Percentiles rank a stretch among this genome's conserved stretches.
These are phyloP conservation scores for Psix sp. DNA, from an alignment of 1,140 invertebrate species.

Conservation along the genomic window DNA sequence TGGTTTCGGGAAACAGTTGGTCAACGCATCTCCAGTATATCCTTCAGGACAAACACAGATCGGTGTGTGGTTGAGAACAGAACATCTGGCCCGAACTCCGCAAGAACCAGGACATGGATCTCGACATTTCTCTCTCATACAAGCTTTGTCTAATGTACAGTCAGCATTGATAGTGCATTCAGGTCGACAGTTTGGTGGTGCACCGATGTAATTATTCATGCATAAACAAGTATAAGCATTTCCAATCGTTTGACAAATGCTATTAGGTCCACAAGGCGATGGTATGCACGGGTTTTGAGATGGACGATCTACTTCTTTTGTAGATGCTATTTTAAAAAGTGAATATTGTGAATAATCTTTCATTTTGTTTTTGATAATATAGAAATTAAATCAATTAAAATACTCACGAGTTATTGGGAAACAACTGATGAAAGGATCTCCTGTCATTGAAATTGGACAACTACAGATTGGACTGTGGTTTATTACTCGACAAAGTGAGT, in stretches of 20 bases:
- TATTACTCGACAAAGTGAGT: constrained; percentile 86
- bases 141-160: constrained; percentile 81
- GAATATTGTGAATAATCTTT: neutral
- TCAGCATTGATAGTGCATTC: constrained; percentile 82
- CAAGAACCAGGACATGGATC: constrained; percentile 82
- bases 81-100: constrained; percentile 81
- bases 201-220: constrained; percentile 79
- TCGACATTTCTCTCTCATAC: constrained; percentile 82
- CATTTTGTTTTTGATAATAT: constrained; percentile 1
- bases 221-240: constrained; percentile 81
- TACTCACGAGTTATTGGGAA: constrained; percentile 53
- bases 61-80: constrained; percentile 83
- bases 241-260: constrained; percentile 80
- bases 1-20: constrained; percentile 77
- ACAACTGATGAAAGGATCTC: constrained; percentile 90
- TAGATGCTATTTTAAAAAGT: constrained; percentile 27
- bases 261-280: constrained; percentile 83
- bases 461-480: constrained; percentile 92
- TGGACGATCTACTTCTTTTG: constrained; percentile 65
- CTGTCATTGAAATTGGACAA: constrained; percentile 84
- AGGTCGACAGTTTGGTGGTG: constrained; percentile 80
- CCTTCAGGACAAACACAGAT: constrained; percentile 83
- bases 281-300: constrained; percentile 80
- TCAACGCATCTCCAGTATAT: constrained; percentile 86
- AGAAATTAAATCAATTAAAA: no score